Base-by-base conservation (phyloP, 2,797 vertebrate genomes). In the Pelodytes ibericus region DNA sequence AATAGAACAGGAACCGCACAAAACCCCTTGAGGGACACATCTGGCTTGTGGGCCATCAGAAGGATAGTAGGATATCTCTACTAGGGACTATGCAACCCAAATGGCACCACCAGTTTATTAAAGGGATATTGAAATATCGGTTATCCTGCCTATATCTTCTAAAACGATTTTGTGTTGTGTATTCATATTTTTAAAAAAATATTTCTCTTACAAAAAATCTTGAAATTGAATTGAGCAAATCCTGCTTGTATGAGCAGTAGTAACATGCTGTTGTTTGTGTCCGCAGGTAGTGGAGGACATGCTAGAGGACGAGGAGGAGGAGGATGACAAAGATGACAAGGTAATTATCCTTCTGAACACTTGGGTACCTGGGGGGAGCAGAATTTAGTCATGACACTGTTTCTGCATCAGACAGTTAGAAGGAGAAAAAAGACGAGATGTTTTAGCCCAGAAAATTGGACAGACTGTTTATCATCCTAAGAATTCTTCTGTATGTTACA, bases 251-350 rank as follows among this genome's bases (percentile, higher is more conserved):
- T 85, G 84, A 83, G 11, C 83, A 83, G 87, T 86, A 84, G 77
- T 85, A 83, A 87, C 82, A 81, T 81, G 89, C 83, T 88, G 85
- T 81, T 91, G 87, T 90, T 92, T 90, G 85, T 91, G 86, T 88
- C 89, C 90, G 95, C 94, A 98, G 94, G 95, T 95, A 78, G 88
- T 98, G 93, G 97, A 98, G 93, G 97, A 97, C 94, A 93, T 98
- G 88, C 87, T 99, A 87, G 94, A 96, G 92, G 96, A 96, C 71
- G 96, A 98, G 87, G 98, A 99, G 78, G 96, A 99, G 90, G 97
- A 98, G 83, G 96, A 95, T 92, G 97, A 98, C 92, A 98, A 94
- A 95, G 96, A 97, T 94, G 97, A 99, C 95, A 99, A 98, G 97
- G 97, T 99, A 98, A 97, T 97, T 95, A 96, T 94, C 90, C 88